Evolutionary conservation across 2,888 invertebrate species (phyloP).

Genomic region (Agrochola circellaris): DNA sequence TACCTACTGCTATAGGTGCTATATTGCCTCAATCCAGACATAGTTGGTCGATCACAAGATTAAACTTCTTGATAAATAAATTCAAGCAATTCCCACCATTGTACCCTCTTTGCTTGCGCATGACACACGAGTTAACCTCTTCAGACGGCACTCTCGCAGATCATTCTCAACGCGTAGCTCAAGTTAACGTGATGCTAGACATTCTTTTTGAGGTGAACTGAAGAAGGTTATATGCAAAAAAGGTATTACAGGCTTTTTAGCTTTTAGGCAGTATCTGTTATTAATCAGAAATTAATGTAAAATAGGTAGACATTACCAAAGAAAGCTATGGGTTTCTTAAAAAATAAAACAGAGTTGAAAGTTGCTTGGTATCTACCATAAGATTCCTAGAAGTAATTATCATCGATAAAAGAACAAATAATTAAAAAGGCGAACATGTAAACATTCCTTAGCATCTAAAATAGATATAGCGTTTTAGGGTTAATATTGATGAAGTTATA

Average conservation of each 20-base stretch:
- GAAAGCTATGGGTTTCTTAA: no score
- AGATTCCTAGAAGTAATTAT: background rate
- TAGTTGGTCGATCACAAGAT: background rate
- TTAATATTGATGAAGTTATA: background rate
- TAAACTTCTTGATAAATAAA: conserved; percentile 16
- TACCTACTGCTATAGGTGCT: background rate
- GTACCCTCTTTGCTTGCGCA: conserved; percentile 18
- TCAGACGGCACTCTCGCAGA: conserved; percentile 49
- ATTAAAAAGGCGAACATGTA: background rate
- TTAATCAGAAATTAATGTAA: no score
- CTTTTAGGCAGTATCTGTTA: background rate
- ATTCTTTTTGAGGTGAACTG: conserved; percentile 29
- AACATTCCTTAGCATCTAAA: background rate
- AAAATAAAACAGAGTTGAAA: no score
- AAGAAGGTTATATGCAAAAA: conserved; percentile 1
- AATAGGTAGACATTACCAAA: no score
- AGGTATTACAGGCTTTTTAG: background rate
- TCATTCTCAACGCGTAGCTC: conserved; percentile 25
- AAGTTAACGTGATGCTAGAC: conserved; percentile 36
- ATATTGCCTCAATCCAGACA: background rate
- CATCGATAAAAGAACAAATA: background rate
- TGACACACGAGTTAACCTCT: conserved; percentile 57
- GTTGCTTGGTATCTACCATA: background rate
- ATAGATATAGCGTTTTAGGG: background rate
- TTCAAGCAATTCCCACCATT: conserved; percentile 20